Evolutionary conservation across 2,113 vertebrate genomes (phyloP).

Genomic region (Nycticorax nycticorax): DNA sequence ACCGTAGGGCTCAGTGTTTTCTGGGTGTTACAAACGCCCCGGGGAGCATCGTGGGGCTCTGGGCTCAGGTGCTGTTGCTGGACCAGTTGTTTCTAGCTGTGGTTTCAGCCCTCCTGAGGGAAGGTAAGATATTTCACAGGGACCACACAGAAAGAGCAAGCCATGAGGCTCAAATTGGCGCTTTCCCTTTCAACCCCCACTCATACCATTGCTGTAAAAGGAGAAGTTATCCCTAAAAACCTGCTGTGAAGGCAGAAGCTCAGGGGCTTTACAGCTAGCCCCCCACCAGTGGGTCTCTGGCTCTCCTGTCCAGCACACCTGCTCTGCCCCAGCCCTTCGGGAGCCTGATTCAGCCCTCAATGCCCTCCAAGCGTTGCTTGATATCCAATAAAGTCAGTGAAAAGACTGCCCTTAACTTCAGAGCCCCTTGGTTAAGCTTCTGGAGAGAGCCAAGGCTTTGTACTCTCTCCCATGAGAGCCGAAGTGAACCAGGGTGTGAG

Average conservation of each 20-base stretch:
- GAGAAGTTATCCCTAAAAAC: not conserved
- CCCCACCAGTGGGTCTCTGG: rapidly evolving
- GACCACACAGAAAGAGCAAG: not conserved
- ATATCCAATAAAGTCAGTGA: not conserved
- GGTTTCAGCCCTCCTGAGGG: not conserved
- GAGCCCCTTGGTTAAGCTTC: not conserved
- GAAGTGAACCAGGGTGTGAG: not conserved
- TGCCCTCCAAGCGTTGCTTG: not conserved
- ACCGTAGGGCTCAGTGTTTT: rapidly evolving
- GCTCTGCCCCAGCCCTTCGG: not conserved
- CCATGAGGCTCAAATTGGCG: not conserved
- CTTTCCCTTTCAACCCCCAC: no score
- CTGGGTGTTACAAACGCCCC: no score
- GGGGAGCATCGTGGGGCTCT: rapidly evolving
- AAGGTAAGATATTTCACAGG: not conserved
- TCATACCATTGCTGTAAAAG: rapidly evolving
- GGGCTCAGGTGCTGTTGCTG: not conserved
- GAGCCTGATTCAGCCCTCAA: not conserved
- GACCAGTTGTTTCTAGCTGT: not conserved
- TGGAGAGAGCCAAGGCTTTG: not conserved
- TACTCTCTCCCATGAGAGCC: rapidly evolving
- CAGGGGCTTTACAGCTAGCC: not conserved
- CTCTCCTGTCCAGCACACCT: not conserved
- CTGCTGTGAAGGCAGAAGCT: not conserved
- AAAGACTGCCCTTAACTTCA: not conserved